Conservation (phyloP, 2,888 invertebrate genomes). For the Pseudeuparius sepicola region DNA sequence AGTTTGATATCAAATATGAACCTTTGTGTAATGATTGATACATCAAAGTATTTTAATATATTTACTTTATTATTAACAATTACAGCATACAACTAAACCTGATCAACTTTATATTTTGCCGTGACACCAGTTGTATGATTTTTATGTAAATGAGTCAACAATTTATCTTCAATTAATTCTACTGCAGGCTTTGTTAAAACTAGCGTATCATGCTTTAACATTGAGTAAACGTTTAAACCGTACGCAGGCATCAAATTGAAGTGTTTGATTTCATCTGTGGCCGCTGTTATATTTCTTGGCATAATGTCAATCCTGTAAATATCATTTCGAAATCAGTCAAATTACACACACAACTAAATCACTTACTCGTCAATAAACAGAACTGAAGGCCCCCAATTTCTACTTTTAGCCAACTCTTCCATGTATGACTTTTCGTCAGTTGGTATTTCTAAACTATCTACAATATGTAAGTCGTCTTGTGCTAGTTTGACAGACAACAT, state of each 20-base stretch:
- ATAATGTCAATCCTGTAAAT: slow-evolving; percentile 69
- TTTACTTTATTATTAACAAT: slow-evolving; percentile 10
- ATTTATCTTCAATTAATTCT: slow-evolving; percentile 70
- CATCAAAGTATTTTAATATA: too few relatives aligned
- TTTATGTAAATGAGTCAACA: slow-evolving; percentile 60
- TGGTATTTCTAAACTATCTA: slow-evolving; percentile 78
- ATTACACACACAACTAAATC: slow-evolving; percentile 4
- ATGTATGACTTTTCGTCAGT: slow-evolving; percentile 69
- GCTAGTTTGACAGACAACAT: slow-evolving; percentile 85
- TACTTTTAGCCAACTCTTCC: slow-evolving; percentile 64
- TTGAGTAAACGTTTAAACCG: slow-evolving; percentile 91
- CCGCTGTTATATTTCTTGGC: slow-evolving; percentile 78
- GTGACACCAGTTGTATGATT: slow-evolving; percentile 40
- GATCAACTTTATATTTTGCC: slow-evolving; percentile 51
- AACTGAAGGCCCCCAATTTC: slow-evolving; percentile 95
- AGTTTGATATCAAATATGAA: too few relatives aligned
- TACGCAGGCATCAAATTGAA: slow-evolving; percentile 93
- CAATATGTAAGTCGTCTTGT: slow-evolving; percentile 90
- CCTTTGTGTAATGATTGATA: too few relatives aligned
- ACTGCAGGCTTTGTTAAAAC: slow-evolving; percentile 78
- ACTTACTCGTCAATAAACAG: slow-evolving; percentile 82
- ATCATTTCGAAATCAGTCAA: neutral
- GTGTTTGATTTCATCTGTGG: slow-evolving; percentile 66
- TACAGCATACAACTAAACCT: slow-evolving; percentile 40
- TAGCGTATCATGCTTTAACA: slow-evolving; percentile 92